Percentiles rank a stretch among this genome's conserved stretches.
phyloP scores from a whole-genome alignment of 2,888 invertebrate genomes.

The Rotaria sp. region DNA sequence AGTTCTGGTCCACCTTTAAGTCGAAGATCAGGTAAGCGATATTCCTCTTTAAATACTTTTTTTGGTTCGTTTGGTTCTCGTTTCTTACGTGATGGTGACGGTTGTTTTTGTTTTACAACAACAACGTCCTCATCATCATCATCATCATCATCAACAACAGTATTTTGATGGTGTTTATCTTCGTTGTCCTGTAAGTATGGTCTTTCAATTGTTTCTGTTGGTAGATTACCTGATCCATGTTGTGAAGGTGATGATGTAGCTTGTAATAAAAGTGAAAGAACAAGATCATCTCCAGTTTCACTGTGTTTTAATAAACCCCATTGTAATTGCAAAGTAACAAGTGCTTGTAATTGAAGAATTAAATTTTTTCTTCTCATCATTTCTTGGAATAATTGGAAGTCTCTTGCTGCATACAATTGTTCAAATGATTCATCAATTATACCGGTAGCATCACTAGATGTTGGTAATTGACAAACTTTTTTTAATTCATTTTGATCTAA shows the following conservation, averaged over 20 bases:
- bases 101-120: background rate
- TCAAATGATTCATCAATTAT: background rate
- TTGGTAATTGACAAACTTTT: background rate
- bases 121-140: background rate
- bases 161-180: background rate
- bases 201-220: background rate
- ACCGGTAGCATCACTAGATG: background rate
- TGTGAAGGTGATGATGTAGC: background rate
- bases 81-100: background rate
- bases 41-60: background rate
- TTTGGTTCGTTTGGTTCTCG: background rate
- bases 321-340: background rate
- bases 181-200: background rate
- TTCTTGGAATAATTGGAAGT: background rate
- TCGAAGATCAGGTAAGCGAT: background rate
- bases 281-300: background rate
- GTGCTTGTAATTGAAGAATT: slow-evolving; percentile 25
- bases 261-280: slow-evolving; percentile 11
- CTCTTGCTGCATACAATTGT: background rate
- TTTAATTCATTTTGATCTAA: background rate
- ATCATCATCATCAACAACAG: background rate
- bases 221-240: background rate
- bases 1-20: background rate
- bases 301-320: background rate
- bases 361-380: slow-evolving; percentile 28